Conservation (phyloP, 2,888 invertebrate genomes). For the Cordilura impudica region DNA sequence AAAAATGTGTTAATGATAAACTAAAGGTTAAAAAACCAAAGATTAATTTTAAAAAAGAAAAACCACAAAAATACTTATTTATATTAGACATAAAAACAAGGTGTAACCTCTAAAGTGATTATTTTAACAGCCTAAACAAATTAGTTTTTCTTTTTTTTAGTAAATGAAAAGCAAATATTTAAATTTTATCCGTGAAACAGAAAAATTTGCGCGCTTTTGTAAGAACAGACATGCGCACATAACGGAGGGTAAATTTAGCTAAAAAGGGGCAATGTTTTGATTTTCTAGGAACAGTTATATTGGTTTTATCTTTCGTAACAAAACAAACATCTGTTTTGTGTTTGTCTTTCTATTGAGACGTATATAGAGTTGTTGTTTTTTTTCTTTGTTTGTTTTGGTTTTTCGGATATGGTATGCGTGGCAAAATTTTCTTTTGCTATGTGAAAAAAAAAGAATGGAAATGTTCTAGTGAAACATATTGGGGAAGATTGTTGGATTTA, state of each 20-base stretch:
- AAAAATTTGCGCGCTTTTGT: conserved; percentile 25
- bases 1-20: too few species aligned
- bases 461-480: conserved; percentile 11
- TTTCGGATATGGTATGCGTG: conserved; percentile 29
- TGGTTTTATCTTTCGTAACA: too few species aligned
- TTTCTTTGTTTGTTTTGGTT: not conserved
- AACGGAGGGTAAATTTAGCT: not conserved
- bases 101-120: too few species aligned
- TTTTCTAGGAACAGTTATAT: conserved; percentile 32
- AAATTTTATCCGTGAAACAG: conserved; percentile 24
- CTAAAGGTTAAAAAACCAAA: too few species aligned
- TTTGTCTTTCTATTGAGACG: conserved; percentile 7
- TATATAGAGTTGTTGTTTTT: conserved; percentile 6
- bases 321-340: conserved; percentile 55
- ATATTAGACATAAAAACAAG: too few species aligned
- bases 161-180: not conserved
- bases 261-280: conserved; percentile 28
- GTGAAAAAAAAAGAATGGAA: not conserved
- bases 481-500: not conserved
- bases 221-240: conserved; percentile 47
- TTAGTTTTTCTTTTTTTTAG: too few species aligned
- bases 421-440: conserved; percentile 23
- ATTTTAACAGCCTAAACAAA: too few species aligned
- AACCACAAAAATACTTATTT: too few species aligned
- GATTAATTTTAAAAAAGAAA: too few species aligned